These are phyloP conservation scores for Drosophila neotestacea DNA, from an alignment of 2,888 invertebrate genomes.

Conservation along the genomic window DNA sequence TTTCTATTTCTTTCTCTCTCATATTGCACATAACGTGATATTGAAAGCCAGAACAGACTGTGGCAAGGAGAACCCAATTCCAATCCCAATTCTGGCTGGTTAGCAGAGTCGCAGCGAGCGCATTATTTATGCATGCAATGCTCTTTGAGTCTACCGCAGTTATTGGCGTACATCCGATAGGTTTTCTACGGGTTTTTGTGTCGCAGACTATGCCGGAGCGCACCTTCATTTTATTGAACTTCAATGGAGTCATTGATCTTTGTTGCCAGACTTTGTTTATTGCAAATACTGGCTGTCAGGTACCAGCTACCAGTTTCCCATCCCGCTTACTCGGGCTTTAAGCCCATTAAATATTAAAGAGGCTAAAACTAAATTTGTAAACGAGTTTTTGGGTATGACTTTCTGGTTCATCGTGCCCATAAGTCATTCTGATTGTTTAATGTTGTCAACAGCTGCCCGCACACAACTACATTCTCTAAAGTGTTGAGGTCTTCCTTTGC, in stretches of 20 bases:
- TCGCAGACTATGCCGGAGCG: slow-evolving; percentile 39
- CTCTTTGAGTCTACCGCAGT: slow-evolving; percentile 79
- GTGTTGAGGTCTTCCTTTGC: slow-evolving; percentile 8
- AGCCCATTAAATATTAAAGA: slow-evolving; percentile 52
- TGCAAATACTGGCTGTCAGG: slow-evolving; percentile 32
- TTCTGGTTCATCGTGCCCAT: slow-evolving; percentile 63
- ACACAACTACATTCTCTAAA: slow-evolving; percentile 2
- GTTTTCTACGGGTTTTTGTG: slow-evolving; percentile 39
- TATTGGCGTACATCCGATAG: slow-evolving; percentile 64
- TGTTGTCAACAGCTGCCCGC: slow-evolving; percentile 70
- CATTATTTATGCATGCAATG: slow-evolving; percentile 80
- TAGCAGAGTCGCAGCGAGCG: slow-evolving; percentile 35
- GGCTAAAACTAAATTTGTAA: slow-evolving; percentile 37
- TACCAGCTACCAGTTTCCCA: background rate
- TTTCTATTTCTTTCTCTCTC: slow-evolving; percentile 1
- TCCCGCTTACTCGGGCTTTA: slow-evolving; percentile 25
- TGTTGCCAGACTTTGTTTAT: slow-evolving; percentile 69
- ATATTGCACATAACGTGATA: slow-evolving; percentile 56
- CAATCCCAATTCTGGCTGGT: slow-evolving; percentile 22
- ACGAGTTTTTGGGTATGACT: slow-evolving; percentile 13
- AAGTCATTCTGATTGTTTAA: slow-evolving; percentile 73
- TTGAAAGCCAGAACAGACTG: slow-evolving; percentile 50
- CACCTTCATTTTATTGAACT: slow-evolving; percentile 72
- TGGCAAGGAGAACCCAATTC: slow-evolving; percentile 10
- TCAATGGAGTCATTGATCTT: slow-evolving; percentile 75